phyloP scores from a whole-genome alignment of 1,140 invertebrate species.

The Anastrepha obliqua region DNA sequence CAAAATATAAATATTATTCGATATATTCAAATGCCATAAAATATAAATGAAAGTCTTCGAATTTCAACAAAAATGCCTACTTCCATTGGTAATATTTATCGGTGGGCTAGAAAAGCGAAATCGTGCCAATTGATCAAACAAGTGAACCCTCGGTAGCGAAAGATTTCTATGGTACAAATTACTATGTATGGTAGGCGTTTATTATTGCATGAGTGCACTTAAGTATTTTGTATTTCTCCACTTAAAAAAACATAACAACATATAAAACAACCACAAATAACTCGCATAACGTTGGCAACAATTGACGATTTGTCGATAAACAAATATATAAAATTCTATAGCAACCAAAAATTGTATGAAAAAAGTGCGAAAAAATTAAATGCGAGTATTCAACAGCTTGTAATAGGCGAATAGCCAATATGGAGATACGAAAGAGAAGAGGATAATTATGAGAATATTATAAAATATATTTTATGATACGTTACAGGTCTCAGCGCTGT shows the following conservation, averaged over 20 bases:
- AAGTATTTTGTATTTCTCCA: too few species aligned
- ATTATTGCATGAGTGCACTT: too few species aligned
- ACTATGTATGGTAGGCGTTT: neutral
- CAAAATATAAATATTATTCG: too few species aligned
- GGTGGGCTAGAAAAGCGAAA: neutral
- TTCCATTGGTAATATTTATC: too few species aligned
- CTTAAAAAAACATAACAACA: conserved; percentile 44
- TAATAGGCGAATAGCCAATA: neutral
- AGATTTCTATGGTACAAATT: conserved; percentile 44
- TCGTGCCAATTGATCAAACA: conserved; percentile 57
- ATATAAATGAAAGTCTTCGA: too few species aligned
- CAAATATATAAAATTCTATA: conserved; percentile 63
- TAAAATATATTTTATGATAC: too few species aligned
- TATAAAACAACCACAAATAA: conserved; percentile 18
- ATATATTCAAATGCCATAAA: too few species aligned
- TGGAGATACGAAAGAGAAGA: neutral
- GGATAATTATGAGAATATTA: too few species aligned
- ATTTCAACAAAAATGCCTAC: too few species aligned
- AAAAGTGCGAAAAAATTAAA: neutral
- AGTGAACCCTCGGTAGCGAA: conserved; percentile 6
- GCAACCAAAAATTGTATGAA: conserved; percentile 60
- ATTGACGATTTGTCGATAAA: conserved; percentile 67
- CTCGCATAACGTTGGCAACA: conserved; percentile 62
- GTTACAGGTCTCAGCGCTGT: too few species aligned
- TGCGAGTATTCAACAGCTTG: conserved; percentile 22